These are phyloP conservation scores for Monomorium pharaonis DNA, from an alignment of 1,140 invertebrate genomes.

Conservation along the genomic window DNA sequence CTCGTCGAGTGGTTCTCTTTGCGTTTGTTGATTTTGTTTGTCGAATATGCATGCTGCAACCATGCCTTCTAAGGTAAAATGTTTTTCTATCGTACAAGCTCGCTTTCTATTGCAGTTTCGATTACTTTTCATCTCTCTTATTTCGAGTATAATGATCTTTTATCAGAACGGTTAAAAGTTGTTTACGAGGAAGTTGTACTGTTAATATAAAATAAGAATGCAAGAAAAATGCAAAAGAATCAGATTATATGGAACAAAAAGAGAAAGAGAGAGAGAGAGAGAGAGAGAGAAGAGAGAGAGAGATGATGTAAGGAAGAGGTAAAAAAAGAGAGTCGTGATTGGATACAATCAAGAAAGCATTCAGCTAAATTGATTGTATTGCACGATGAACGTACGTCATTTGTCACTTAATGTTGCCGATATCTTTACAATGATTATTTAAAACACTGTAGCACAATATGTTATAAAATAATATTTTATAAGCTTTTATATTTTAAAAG, in stretches of 20 bases:
- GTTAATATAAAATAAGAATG: neutral
- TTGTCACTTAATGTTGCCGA: neutral
- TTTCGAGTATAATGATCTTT: slow-evolving; percentile 5
- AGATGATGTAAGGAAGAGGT: slow-evolving; percentile 18
- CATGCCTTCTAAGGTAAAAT: slow-evolving; percentile 46
- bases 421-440: neutral
- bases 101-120: slow-evolving; percentile 18
- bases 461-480: neutral
- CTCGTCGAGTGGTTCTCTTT: neutral
- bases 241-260: neutral
- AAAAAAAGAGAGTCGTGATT: slow-evolving; percentile 39
- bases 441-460: neutral
- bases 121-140: neutral
- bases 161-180: neutral
- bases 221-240: slow-evolving; percentile 12
- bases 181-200: slow-evolving; percentile 7
- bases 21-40: slow-evolving; percentile 29
- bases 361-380: slow-evolving; percentile 28
- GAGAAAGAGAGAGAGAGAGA: neutral
- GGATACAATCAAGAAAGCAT: slow-evolving; percentile 29
- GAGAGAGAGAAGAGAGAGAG: slow-evolving; percentile 4
- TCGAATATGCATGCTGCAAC: slow-evolving; percentile 42
- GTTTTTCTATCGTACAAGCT: slow-evolving; percentile 47
- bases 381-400: slow-evolving; percentile 15
- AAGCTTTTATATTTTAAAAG: neutral